Base-by-base conservation (phyloP, 2,888 invertebrate species). In the Pammene fasciana region DNA sequence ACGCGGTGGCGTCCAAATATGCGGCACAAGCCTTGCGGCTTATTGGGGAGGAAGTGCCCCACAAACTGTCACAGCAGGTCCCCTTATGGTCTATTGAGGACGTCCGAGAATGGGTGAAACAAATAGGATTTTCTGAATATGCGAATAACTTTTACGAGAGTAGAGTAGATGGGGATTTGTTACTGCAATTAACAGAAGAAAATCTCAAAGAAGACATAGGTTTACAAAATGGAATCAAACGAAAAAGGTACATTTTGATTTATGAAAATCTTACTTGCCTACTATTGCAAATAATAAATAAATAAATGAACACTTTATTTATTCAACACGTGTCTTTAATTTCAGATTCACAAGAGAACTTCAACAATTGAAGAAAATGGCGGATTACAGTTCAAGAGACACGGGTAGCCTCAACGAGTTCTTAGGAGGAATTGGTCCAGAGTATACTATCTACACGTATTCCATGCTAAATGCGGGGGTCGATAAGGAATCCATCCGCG, bases 31-130 rank as follows among this genome's bases (percentile, higher is more conserved):
- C 98, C 0, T 90, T 98, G 78, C 94, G 97, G 73, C 92, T 99
- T 16, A 98, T 99, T 72, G 99, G 99, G 1, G 99, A 99, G 86
- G 97, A 98, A 84, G 97, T 99, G 14, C 99, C 99, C 0, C 99
- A 99, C 87, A 99, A 99, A 85, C 91, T 99, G 68, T 98, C 99
- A 45, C 99, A 99, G 85, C 99, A 99, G 88, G 99, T 99, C 50
- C 99, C 99, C 0, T 94, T 99, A 8, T 99, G 99, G 99, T 98
- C 98, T 0, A 96, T 96, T 18, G 97, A 97, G 86, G 99, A 99
- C 86, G 99, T 99, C 0, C 94, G 96, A 77, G 98, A 99, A 89
- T 99, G 99, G 99, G 98, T 99, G 0, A 98, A 97, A 84, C 99
- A 99, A 94, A 98, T 99, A 79, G 99, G 99, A 0, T 99, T 99